phyloP scores from a whole-genome alignment of 2,113 vertebrate genomes.

The Zingel zingel region DNA sequence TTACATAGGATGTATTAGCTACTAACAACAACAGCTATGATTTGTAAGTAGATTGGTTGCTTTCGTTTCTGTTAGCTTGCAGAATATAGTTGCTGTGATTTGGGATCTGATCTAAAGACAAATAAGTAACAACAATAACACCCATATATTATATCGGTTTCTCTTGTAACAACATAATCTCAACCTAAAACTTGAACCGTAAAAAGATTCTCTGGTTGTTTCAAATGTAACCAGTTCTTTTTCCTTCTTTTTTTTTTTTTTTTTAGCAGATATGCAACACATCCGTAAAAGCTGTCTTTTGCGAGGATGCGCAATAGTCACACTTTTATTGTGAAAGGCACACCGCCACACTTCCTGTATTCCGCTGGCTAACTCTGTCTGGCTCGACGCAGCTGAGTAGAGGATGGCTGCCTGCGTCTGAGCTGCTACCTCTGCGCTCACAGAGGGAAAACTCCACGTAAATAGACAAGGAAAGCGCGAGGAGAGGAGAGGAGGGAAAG shows the following conservation, averaged over 20 bases:
- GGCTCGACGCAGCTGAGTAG: slow-evolving; percentile 58
- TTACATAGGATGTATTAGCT: background rate
- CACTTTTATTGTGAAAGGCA: slow-evolving; percentile 58
- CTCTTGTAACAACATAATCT: background rate
- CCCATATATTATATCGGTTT: too few species aligned
- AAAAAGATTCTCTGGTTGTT: background rate
- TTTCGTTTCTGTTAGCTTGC: background rate
- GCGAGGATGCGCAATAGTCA: fast-evolving
- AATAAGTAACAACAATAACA: background rate
- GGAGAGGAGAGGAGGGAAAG: slow-evolving; percentile 63
- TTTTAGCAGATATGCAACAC: too few species aligned
- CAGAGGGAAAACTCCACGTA: slow-evolving; percentile 64
- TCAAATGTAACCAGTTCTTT: background rate
- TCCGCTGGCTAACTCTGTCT: fast-evolving
- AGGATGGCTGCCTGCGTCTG: slow-evolving; percentile 82
- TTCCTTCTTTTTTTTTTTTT: background rate
- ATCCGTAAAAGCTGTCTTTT: background rate
- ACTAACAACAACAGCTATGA: background rate
- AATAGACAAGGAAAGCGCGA: slow-evolving; percentile 57
- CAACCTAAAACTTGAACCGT: background rate
- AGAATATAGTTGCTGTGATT: background rate
- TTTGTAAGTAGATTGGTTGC: background rate
- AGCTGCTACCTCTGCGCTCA: slow-evolving; percentile 78
- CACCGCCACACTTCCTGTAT: slow-evolving; percentile 1
- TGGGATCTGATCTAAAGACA: background rate